phyloP scores from a whole-genome alignment of 2,797 vertebrate species.

The Xerus rutilus region DNA sequence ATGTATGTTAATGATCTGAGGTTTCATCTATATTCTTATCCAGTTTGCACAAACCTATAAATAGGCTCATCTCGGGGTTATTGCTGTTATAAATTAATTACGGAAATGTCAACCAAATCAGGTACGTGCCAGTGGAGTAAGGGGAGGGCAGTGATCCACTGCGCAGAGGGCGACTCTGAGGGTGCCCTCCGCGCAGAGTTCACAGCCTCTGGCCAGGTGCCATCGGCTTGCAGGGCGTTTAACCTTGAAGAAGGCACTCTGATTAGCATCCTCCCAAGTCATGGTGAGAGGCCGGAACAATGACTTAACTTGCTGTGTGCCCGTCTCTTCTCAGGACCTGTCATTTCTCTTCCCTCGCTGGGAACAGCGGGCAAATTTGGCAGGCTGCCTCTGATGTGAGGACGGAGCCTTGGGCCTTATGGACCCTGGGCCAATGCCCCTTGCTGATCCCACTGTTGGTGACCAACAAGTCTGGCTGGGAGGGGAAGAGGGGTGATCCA shows the following conservation, averaged over 20 bases:
- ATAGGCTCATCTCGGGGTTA: slow-evolving; percentile 88
- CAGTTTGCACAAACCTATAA: slow-evolving; percentile 88
- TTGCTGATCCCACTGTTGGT: neutral
- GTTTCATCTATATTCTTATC: slow-evolving; percentile 88
- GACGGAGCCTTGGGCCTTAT: neutral
- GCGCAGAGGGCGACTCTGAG: slow-evolving; percentile 83
- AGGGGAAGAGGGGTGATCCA: neutral
- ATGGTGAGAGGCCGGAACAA: slow-evolving; percentile 73
- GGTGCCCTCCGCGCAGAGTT: slow-evolving; percentile 88
- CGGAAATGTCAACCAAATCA: slow-evolving; percentile 91
- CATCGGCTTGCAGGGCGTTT: slow-evolving; percentile 87
- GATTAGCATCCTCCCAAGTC: slow-evolving; percentile 73
- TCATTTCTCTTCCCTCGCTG: neutral
- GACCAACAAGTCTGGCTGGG: neutral
- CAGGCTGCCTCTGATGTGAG: neutral
- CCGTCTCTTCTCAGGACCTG: slow-evolving; percentile 40
- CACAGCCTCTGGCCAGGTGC: slow-evolving; percentile 90
- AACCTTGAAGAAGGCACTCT: slow-evolving; percentile 90
- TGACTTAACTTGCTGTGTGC: slow-evolving; percentile 37
- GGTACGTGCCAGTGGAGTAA: slow-evolving; percentile 90
- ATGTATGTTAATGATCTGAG: slow-evolving; percentile 87
- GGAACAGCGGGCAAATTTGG: neutral
- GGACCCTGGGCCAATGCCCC: neutral
- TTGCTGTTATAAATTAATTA: slow-evolving; percentile 90
- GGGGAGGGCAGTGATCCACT: slow-evolving; percentile 88